Percentiles rank a stretch among this genome's conserved stretches.
Evolutionary conservation across 64 coral and sea anemone species (phyloP).

Genomic region (Dendrophyllia cribrosa): DNA sequence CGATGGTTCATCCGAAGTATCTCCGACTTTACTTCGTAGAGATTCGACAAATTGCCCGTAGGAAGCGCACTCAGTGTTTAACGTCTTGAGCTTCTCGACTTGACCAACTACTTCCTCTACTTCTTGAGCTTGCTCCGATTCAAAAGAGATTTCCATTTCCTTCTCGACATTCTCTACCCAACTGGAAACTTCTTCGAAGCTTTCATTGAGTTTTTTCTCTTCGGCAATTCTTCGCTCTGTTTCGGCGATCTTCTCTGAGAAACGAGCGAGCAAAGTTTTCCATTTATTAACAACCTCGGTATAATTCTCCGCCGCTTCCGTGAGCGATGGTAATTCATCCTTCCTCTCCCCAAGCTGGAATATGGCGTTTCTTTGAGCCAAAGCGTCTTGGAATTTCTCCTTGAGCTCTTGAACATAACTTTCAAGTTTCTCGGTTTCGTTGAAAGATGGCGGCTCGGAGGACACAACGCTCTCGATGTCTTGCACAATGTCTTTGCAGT

Average conservation of each 20-base stretch:
- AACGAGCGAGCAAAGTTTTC: slow-evolving; percentile 53
- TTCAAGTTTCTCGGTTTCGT: slow-evolving; percentile 42
- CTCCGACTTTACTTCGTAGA: slow-evolving; percentile 61
- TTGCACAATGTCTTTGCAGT: slow-evolving; percentile 65
- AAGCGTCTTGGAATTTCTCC: slow-evolving; percentile 40
- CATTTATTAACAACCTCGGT: slow-evolving; percentile 67
- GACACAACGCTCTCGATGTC: slow-evolving; percentile 32
- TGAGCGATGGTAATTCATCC: slow-evolving; percentile 14
- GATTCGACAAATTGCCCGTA: slow-evolving; percentile 67
- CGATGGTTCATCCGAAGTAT: slow-evolving; percentile 22
- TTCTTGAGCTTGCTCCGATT: slow-evolving; percentile 52
- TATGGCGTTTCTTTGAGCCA: slow-evolving; percentile 24
- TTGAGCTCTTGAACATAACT: slow-evolving; percentile 49
- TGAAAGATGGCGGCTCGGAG: slow-evolving; percentile 30
- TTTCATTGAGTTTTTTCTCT: slow-evolving; percentile 62
- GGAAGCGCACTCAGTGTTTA: slow-evolving; percentile 66
- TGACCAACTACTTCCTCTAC: slow-evolving; percentile 58
- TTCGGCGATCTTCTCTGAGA: slow-evolving; percentile 57
- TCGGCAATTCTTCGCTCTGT: slow-evolving; percentile 43
- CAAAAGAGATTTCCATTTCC: slow-evolving; percentile 40
- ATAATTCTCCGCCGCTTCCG: slow-evolving; percentile 38
- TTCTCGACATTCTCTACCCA: slow-evolving; percentile 78
- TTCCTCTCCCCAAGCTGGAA: slow-evolving; percentile 60
- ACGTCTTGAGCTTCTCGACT: slow-evolving; percentile 54
- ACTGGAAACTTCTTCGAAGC: slow-evolving; percentile 56